These are phyloP conservation scores for Drosophila ironensis DNA, from an alignment of 1,140 invertebrate genomes.

Conservation along the genomic window DNA sequence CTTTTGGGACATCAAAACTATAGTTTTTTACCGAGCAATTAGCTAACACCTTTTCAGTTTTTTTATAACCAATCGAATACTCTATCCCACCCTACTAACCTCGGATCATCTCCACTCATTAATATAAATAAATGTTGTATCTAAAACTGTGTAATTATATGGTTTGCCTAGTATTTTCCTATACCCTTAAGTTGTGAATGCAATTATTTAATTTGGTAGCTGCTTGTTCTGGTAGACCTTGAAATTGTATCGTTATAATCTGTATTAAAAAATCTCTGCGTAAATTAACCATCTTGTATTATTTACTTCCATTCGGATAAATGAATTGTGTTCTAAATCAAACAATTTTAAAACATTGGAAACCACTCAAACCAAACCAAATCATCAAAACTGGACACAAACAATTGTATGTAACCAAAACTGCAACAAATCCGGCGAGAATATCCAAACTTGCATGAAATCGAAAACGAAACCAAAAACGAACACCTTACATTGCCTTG, in stretches of 20 bases:
- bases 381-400: conserved; percentile 27
- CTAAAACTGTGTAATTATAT: conserved; percentile 14
- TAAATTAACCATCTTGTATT: conserved; percentile 49
- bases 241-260: conserved; percentile 8
- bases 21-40: conserved; percentile 29
- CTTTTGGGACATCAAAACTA: too few relatives aligned
- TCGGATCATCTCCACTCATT: conserved; percentile 32
- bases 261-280: conserved; percentile 14
- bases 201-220: conserved; percentile 6
- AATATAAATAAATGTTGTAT: conserved; percentile 15
- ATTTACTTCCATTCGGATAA: conserved; percentile 45
- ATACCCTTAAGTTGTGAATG: conserved; percentile 16
- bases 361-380: conserved; percentile 31
- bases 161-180: conserved; percentile 6
- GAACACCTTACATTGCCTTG: conserved; percentile 2
- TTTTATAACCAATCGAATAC: neutral
- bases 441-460: conserved; percentile 60
- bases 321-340: conserved; percentile 42
- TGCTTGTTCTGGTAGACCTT: conserved; percentile 31
- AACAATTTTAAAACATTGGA: conserved; percentile 50
- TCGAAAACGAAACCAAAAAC: conserved; percentile 27
- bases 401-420: conserved; percentile 67
- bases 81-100: neutral
- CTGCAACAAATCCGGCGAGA: conserved; percentile 42
- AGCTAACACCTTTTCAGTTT: neutral